Percentiles rank a stretch among this genome's conserved stretches.
Evolutionary conservation across 2,113 vertebrate species (phyloP).

Genomic region (Menura novaehollandiae): DNA sequence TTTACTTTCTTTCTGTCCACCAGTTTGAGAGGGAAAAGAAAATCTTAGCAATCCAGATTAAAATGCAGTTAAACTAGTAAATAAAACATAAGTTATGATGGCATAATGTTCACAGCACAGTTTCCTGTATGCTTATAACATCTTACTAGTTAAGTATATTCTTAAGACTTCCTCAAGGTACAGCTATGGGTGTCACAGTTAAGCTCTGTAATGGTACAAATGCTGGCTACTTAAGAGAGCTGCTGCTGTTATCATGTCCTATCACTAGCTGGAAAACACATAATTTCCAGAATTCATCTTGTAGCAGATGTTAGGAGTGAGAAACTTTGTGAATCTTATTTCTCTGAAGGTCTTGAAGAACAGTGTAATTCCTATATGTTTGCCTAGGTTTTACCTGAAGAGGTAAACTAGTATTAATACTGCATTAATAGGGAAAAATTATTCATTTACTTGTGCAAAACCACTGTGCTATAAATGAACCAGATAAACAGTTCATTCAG

Average conservation of each 20-base stretch:
- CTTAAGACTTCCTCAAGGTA: background rate
- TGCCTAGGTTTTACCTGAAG: background rate
- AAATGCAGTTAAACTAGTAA: background rate
- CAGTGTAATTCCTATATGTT: background rate
- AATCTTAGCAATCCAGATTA: background rate
- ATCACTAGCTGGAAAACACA: background rate
- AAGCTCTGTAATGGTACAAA: background rate
- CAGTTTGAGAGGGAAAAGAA: background rate
- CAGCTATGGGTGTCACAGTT: background rate
- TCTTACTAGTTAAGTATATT: background rate
- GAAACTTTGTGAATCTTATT: background rate
- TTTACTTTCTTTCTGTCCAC: background rate
- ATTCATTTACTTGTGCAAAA: background rate
- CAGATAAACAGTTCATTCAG: background rate
- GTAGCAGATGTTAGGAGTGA: background rate
- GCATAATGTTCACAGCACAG: background rate
- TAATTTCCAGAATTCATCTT: background rate
- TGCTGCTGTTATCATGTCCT: background rate
- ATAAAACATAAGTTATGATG: background rate
- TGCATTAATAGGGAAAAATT: background rate
- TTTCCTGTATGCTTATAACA: background rate
- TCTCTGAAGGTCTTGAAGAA: background rate
- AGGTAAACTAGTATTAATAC: background rate
- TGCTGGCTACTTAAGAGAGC: background rate
- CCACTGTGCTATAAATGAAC: background rate